Base-by-base conservation (phyloP, 1,140 invertebrate genomes). In the Drosophila malerkotliana region DNA sequence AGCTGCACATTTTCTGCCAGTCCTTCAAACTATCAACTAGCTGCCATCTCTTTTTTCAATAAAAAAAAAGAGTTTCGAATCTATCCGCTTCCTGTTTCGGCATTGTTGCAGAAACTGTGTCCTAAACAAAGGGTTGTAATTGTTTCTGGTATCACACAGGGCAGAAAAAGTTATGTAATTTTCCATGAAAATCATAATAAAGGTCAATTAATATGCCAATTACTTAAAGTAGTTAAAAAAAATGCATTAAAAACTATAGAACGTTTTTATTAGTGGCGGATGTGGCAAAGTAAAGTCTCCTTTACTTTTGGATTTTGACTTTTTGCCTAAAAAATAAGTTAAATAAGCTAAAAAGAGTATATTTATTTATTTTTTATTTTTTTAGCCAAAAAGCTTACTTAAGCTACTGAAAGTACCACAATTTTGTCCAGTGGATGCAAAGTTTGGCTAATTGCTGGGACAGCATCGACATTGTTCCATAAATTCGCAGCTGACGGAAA, bases 1-100 rank as follows among this genome's bases (percentile, higher is more conserved):
- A 81, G 64, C 34, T 49, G 67, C 77, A 64, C 54, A 77, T 54
- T 85, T 66, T 58, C 51, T 68, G 58, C 45, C 68, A 85, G 80
- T 87, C 78, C 81, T 81, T 81, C 77, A 87, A 77, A 53, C 68
- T 63, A 61, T 24, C 26, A 41, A 34, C 26, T 21, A 34, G 39
- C 28, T 34, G 37, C 28, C 5, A 44, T 18, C 18, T 47, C 9
- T 7, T 8, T 21, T 21, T 47, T 47, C 44, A 47, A 47, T 37
- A 14, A 28, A 28, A 67, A 67, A 66, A 48, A 56, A 56, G 63
- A 49, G 63, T 68, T 67, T 10, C 55, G 32, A 41, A 56, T 32
- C n/a, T 28, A 30, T 34, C 9, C 30, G 48, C 48, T 69, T 69
- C 66, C 66, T 69, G 66, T 68, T 56, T 39, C 12, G 47, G n/a